A percentile compares a stretch with the other conserved stretches of the same genome.
These are phyloP conservation scores for Apis cerana DNA, from an alignment of 1,140 invertebrate species.

Conservation along the genomic window DNA sequence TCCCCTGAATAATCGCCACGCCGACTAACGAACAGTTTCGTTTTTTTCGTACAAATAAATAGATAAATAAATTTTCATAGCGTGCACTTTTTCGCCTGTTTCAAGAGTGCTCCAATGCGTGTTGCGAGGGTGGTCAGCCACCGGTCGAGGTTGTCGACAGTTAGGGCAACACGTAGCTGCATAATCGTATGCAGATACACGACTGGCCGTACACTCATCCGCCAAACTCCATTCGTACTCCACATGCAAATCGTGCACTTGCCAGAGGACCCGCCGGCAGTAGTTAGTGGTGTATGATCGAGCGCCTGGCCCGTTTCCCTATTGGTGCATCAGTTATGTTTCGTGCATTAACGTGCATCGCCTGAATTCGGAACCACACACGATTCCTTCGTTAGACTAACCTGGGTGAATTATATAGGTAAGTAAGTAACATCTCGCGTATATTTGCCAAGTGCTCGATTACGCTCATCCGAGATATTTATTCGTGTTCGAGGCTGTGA, in stretches of 20 bases:
- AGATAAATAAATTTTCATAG: not conserved
- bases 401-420: too few relatives aligned
- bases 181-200: slow-evolving; percentile 69
- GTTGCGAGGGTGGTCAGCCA: slow-evolving; percentile 4
- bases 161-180: slow-evolving; percentile 67
- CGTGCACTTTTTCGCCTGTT: slow-evolving; percentile 18
- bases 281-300: slow-evolving; percentile 62
- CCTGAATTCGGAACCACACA: not conserved
- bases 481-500: too few relatives aligned
- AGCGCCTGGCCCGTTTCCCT: slow-evolving; percentile 52
- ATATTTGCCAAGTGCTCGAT: not conserved
- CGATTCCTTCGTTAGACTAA: not conserved
- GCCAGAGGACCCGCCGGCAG: slow-evolving; percentile 49
- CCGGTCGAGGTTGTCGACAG: slow-evolving; percentile 56
- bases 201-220: slow-evolving; percentile 61
- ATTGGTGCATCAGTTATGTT: slow-evolving; percentile 52
- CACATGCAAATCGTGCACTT: slow-evolving; percentile 64
- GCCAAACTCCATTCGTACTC: slow-evolving; percentile 66
- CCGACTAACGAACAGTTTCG: too few relatives aligned
- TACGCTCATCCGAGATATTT: too few relatives aligned
- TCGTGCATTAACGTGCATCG: slow-evolving; percentile 34
- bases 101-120: not conserved
- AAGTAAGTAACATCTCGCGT: not conserved
- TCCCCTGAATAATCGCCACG: too few relatives aligned
- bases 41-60: too few relatives aligned